These are phyloP conservation scores for Drosophila jambulina DNA, from an alignment of 1,140 invertebrate genomes.

Conservation along the genomic window DNA sequence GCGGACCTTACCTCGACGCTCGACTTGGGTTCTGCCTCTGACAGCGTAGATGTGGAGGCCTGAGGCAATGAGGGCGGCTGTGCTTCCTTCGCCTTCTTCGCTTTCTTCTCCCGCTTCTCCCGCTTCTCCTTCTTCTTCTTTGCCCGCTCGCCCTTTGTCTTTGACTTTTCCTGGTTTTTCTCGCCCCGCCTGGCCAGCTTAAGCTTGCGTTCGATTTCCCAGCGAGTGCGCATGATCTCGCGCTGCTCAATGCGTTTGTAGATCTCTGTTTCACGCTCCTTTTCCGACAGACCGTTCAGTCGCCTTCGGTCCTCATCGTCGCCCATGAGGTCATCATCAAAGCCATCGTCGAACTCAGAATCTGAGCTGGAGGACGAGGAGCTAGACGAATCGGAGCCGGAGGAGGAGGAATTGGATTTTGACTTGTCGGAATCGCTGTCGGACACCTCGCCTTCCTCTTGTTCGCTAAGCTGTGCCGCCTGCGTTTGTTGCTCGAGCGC, in stretches of 20 bases:
- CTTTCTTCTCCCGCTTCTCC: constrained; percentile 85
- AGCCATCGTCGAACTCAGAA: constrained; percentile 88
- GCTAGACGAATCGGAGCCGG: constrained; percentile 57
- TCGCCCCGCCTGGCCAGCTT: constrained; percentile 94
- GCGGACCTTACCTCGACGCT: constrained; percentile 33
- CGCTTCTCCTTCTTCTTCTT: constrained; percentile 86
- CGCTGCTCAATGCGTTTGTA: constrained; percentile 97
- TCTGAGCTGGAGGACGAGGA: constrained; percentile 84
- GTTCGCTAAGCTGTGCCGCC: constrained; percentile 42
- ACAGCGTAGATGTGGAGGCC: constrained; percentile 5
- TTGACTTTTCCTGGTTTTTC: constrained; percentile 87
- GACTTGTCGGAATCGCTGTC: constrained; percentile 74
- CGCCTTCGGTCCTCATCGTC: constrained; percentile 97
- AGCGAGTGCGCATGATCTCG: constrained; percentile 96
- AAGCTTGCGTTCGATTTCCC: constrained; percentile 98
- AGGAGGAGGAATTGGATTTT: constrained; percentile 56
- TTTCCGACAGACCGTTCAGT: constrained; percentile 97
- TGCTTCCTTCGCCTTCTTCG: constrained; percentile 71
- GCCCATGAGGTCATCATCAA: constrained; percentile 98
- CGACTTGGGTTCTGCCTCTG: constrained; percentile 22
- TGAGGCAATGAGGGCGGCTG: constrained; percentile 73
- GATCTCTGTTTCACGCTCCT: constrained; percentile 98
- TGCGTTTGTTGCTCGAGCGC: constrained; percentile 1
- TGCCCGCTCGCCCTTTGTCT: constrained; percentile 87
- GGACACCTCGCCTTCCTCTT: constrained; percentile 80